phyloP scores from a whole-genome alignment of 1,140 invertebrate species.

The Drosophila bocqueti region DNA sequence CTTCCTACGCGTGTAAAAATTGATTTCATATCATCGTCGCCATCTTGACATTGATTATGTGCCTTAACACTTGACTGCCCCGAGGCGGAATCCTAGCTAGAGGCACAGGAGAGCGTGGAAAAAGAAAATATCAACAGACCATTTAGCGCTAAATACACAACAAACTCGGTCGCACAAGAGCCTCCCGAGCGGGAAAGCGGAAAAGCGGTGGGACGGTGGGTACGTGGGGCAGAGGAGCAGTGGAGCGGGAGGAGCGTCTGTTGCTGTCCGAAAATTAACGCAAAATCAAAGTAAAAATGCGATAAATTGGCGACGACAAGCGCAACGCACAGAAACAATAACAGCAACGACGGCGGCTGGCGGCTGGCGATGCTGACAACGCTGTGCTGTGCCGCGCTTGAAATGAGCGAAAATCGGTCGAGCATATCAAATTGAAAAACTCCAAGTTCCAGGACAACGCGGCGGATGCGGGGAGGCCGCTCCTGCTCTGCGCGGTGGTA shows the following conservation, averaged over 20 bases:
- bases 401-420: slow-evolving; percentile 83
- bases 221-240: background rate
- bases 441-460: slow-evolving; percentile 77
- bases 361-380: slow-evolving; percentile 43
- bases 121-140: slow-evolving; percentile 63
- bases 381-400: slow-evolving; percentile 60
- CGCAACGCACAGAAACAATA: slow-evolving; percentile 63
- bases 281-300: slow-evolving; percentile 83
- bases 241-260: slow-evolving; percentile 8
- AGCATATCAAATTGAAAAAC: slow-evolving; percentile 83
- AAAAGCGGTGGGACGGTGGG: background rate
- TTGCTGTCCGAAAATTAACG: slow-evolving; percentile 78
- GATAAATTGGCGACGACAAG: slow-evolving; percentile 82
- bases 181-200: slow-evolving; percentile 1
- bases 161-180: slow-evolving; percentile 6
- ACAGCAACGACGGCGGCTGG: slow-evolving; percentile 28
- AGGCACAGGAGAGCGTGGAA: slow-evolving; percentile 27
- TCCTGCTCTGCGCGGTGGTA: background rate
- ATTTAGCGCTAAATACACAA: slow-evolving; percentile 73
- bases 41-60: slow-evolving; percentile 73
- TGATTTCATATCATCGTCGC: slow-evolving; percentile 60
- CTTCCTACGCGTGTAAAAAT: slow-evolving; percentile 52
- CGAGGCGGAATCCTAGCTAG: slow-evolving; percentile 28
- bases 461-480: background rate
- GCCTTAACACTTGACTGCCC: slow-evolving; percentile 71